Evolutionary conservation across 2,113 vertebrate species (phyloP).

Genomic region (Isurus oxyrinchus): DNA sequence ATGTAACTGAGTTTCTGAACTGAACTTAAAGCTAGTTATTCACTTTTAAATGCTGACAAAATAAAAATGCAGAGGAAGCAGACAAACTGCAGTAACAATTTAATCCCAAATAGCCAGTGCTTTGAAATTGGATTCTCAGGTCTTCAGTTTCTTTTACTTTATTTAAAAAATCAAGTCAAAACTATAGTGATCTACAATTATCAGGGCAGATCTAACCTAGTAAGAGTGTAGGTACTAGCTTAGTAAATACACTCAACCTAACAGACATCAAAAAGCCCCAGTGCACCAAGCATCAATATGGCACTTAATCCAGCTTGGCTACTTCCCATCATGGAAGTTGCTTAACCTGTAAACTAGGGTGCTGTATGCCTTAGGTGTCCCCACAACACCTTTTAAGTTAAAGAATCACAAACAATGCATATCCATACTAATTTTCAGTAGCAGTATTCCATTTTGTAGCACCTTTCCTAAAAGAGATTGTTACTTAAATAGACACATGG

Average conservation of each 20-base stretch:
- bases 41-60: background rate
- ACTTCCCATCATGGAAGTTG: background rate
- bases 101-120: background rate
- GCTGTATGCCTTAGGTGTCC: background rate
- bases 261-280: background rate
- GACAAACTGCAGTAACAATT: background rate
- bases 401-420: background rate
- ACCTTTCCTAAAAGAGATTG: background rate
- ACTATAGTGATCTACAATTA: background rate
- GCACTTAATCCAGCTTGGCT: background rate
- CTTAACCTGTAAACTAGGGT: background rate
- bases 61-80: background rate
- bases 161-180: constrained; percentile 18
- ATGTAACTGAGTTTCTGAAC: background rate
- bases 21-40: background rate
- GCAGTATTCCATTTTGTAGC: background rate
- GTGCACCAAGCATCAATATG: background rate
- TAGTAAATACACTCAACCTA: background rate
- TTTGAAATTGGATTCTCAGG: background rate
- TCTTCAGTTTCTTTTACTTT: background rate
- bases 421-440: background rate
- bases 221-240: background rate
- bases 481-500: background rate
- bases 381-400: background rate
- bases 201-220: background rate